These are phyloP conservation scores for Neostethus bicornis DNA, from an alignment of 2,797 vertebrate genomes.

Conservation along the genomic window DNA sequence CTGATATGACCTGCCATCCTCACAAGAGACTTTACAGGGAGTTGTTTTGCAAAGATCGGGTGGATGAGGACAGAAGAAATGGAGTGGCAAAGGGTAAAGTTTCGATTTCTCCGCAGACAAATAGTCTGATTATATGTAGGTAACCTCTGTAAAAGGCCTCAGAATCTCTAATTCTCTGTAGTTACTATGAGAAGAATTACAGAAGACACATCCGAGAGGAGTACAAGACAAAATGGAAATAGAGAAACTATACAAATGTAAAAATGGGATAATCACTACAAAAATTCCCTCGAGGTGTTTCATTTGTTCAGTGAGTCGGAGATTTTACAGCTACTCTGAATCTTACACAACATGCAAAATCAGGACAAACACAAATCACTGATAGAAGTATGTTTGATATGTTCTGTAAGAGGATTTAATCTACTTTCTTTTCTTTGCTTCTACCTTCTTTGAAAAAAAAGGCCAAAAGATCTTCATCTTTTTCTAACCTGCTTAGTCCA, in stretches of 20 bases:
- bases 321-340: constrained; percentile 29
- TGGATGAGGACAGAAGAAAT: constrained; percentile 4
- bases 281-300: constrained; percentile 35
- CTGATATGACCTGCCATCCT: constrained; percentile 38
- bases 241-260: constrained; percentile 19
- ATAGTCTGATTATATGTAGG: constrained; percentile 63
- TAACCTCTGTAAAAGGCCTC: constrained; percentile 76
- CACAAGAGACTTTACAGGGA: constrained; percentile 20
- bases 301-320: constrained; percentile 38
- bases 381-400: constrained; percentile 31
- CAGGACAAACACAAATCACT: constrained; percentile 35
- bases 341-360: constrained; percentile 39
- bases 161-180: constrained; percentile 72
- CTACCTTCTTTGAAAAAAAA: constrained; percentile 7
- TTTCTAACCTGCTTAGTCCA: constrained; percentile 13
- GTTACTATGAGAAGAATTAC: constrained; percentile 58
- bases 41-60: not conserved
- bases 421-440: constrained; percentile 25
- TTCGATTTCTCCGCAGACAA: constrained; percentile 75
- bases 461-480: constrained; percentile 2
- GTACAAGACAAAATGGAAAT: constrained; percentile 5
- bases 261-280: constrained; percentile 38
- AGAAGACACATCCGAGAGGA: constrained; percentile 44
- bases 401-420: constrained; percentile 36
- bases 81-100: constrained; percentile 54